Conservation (phyloP, 2,113 vertebrate species). For the Apistogramma diplotaenia region DNA sequence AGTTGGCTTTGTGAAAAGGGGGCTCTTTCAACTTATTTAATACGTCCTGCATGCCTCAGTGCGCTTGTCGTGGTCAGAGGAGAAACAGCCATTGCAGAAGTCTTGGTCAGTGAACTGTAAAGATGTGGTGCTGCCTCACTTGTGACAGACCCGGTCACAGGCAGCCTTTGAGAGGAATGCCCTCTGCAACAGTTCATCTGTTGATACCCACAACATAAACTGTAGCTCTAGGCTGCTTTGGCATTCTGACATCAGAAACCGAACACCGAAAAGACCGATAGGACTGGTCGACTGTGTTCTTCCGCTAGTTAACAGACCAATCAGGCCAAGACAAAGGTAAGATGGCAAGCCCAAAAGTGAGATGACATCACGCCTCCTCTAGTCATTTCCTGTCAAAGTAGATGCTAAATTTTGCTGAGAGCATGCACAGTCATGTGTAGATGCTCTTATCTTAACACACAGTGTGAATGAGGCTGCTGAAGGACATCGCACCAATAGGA, state of each 20-base stretch:
- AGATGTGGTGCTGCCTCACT: not conserved
- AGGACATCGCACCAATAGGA: conserved; percentile 6
- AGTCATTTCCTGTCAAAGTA: conserved; percentile 31
- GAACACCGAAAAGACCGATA: too few species aligned
- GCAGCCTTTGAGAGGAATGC: not conserved
- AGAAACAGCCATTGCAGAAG: conserved; percentile 1
- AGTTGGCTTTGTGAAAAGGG: not conserved
- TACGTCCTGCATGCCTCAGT: conserved; percentile 7
- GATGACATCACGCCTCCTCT: conserved; percentile 22
- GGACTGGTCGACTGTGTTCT: conserved; percentile 10
- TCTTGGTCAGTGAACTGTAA: conserved; percentile 16
- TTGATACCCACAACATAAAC: conserved; percentile 52
- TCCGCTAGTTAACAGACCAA: not conserved
- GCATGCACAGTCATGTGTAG: conserved; percentile 19
- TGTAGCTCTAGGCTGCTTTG: conserved; percentile 7
- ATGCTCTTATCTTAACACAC: not conserved
- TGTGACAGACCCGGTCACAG: not conserved
- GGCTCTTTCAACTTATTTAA: not conserved
- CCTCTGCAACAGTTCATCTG: conserved; percentile 3
- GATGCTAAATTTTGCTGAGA: conserved; percentile 24
- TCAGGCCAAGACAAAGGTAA: conserved; percentile 7
- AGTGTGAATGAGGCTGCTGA: not conserved
- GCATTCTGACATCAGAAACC: not conserved
- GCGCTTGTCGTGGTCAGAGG: not conserved
- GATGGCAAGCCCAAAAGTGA: conserved; percentile 3